Evolutionary conservation across 1,140 invertebrate species (phyloP), one percentile per base, ranked within the genome.

Genomic region (Nasonia giraulti): DNA sequence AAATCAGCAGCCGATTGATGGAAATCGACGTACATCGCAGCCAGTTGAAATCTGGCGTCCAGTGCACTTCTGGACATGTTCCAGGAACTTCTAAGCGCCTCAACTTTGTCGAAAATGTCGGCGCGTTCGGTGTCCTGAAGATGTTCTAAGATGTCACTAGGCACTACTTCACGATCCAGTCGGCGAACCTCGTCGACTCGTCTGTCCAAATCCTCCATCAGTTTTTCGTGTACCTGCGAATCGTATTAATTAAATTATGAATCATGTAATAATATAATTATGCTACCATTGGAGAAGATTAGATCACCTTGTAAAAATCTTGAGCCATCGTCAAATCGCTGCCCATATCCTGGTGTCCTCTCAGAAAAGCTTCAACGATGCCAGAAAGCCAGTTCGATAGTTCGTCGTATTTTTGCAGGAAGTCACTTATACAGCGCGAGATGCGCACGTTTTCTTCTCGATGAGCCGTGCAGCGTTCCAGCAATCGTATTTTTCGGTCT

Each of bases 281-380:
- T 12, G 27, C 8, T n/a, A 7, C 7, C 2, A 62, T 62, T 62
- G 31, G 3, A 71, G 31, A 4, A 71, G 31, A 66, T 0, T 12
- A 11, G 11, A 11, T 73, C 69, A 86, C 85, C 40, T 75, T 83
- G 44, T 96, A 93, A 90, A 97, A 97, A 89, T 97, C 96, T 87
- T 95, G 95, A 27, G 96, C 95, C 91, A 95, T 94, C 50, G 94
- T 90, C 71, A 96, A 91, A 91, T 95, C 95, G 47, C 94, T 95
- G 44, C 97, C 97, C 95, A 97, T 96, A 86, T 96, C 95, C 83
- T 95, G 94, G 89, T 96, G 96, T 37, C 96, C 95, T 86, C 95
- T 94, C 8, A 98, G 91, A 89, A 97, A 97, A 20, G 95, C 93
- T 86, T 97, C 95, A 0, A 95, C 96, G 14, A 96, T 95, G 79